Percentiles rank a stretch among this genome's conserved stretches.
phyloP scores from a whole-genome alignment of 2,113 vertebrate species.

The Marmota flaviventris region DNA sequence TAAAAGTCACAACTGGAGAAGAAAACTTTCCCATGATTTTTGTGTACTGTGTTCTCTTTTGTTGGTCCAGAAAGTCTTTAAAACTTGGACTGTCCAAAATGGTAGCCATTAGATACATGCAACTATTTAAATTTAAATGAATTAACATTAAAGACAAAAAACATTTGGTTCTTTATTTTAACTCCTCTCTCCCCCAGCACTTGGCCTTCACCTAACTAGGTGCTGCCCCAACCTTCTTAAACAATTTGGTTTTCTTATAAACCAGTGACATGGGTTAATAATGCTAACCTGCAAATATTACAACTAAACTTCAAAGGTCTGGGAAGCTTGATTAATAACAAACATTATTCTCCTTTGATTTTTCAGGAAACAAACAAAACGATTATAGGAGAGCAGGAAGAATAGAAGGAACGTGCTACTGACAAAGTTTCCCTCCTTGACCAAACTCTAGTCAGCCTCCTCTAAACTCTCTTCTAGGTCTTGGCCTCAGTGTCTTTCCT shows the following conservation, averaged over 20 bases:
- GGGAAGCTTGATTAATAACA: neutral
- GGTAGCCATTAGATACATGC: neutral
- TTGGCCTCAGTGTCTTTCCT: neutral
- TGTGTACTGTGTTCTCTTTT: neutral
- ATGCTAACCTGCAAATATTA: neutral
- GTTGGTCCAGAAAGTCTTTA: conserved; percentile 30
- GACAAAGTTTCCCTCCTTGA: neutral
- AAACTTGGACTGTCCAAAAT: neutral
- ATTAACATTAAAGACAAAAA: conserved; percentile 11
- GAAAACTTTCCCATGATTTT: neutral
- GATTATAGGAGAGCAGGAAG: neutral
- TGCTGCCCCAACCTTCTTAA: neutral
- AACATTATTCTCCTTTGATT: neutral
- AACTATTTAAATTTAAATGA: neutral
- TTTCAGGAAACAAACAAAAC: neutral
- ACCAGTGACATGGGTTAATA: neutral
- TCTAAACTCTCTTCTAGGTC: neutral
- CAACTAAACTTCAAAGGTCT: neutral
- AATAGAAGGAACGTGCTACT: neutral
- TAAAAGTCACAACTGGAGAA: neutral
- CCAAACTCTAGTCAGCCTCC: neutral
- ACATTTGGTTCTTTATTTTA: neutral
- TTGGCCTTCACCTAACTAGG: neutral
- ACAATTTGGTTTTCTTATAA: neutral
- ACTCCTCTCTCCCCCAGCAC: neutral